These are phyloP conservation scores for Sandelia bainsii DNA, from an alignment of 2,797 vertebrate genomes.

Conservation along the genomic window DNA sequence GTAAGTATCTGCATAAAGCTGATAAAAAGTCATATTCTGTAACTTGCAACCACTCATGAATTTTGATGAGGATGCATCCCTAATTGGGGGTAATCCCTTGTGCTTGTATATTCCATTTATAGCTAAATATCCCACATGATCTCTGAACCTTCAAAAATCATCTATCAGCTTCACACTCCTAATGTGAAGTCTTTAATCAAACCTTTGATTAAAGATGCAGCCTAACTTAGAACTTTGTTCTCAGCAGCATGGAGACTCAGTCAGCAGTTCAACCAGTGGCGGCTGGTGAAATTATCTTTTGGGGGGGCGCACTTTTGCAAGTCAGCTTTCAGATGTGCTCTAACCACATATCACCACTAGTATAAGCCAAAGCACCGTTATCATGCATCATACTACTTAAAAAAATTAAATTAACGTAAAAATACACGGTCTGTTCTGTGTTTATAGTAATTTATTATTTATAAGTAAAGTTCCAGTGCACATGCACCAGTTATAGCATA, in stretches of 20 bases:
- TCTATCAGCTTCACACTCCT: constrained; percentile 51
- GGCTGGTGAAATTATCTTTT: too few relatives aligned
- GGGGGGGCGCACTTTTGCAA: too few relatives aligned
- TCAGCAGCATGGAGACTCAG: constrained; percentile 3
- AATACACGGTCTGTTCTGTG: too few relatives aligned
- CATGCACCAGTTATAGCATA: too few relatives aligned
- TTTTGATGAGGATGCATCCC: constrained; percentile 67
- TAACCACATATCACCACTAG: too few relatives aligned
- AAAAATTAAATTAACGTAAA: too few relatives aligned
- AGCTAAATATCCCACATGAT: constrained; percentile 51
- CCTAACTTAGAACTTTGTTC: constrained; percentile 14
- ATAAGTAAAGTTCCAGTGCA: too few relatives aligned
- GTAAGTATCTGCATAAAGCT: constrained; percentile 48
- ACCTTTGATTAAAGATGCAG: constrained; percentile 64
- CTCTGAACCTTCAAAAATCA: constrained; percentile 44
- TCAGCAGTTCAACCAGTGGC: constrained; percentile 3
- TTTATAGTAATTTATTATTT: too few relatives aligned
- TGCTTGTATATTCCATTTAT: constrained; percentile 64
- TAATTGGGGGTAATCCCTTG: constrained; percentile 73
- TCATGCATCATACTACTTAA: too few relatives aligned
- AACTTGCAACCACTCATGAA: constrained; percentile 57
- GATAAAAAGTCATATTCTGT: constrained; percentile 60
- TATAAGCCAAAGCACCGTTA: too few relatives aligned
- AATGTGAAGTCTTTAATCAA: constrained; percentile 58
- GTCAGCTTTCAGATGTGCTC: too few relatives aligned